Evolutionary conservation across 2,888 invertebrate genomes (phyloP), one percentile per base, ranked within the genome.

Genomic region (Teleogryllus oceanicus): DNA sequence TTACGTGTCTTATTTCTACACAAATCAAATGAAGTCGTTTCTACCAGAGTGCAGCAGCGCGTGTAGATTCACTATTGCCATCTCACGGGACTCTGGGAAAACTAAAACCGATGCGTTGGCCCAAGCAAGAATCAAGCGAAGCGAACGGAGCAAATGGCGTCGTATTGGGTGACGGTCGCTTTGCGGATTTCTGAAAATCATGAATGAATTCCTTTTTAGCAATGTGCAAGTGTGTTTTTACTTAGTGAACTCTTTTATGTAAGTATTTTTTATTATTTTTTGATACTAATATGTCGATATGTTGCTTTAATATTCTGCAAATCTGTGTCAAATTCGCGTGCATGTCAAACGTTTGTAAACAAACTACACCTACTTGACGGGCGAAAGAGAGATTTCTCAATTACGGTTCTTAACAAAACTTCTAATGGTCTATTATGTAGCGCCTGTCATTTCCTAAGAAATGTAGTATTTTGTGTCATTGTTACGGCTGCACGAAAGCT

Each of bases 101-200:
- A 62, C 62, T 62, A n/a, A 62, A 18, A 13, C n/a, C 62, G 62
- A 62, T 62, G 62, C 62, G 62, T 62, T 62, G 62, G 4, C 62
- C 16, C 62, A 13, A 62, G 62, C 62, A 62, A 62, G n/a, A 62
- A 18, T n/a, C 62, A 62, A 62, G 62, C 62, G 62, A 62, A 62
- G 62, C 62, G 62, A 62, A 62, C 62, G 62, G 86, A 87, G 87
- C 86, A 88, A 88, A 88, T 88, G 88, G 88, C 88, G 88, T 88
- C 88, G 85, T 85, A 81, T 84, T 85, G 85, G 87, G 86, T 86
- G 87, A 86, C 87, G 86, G 86, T 86, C 86, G 86, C 86, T 86
- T 86, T 86, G 85, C 86, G 85, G 84, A 85, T 84, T 86, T 85
- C 84, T 83, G 83, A 85, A 86, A 87, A 87, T 87, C 85, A 88